phyloP scores from a whole-genome alignment of 2,797 vertebrate species.

The Menidia menidia region DNA sequence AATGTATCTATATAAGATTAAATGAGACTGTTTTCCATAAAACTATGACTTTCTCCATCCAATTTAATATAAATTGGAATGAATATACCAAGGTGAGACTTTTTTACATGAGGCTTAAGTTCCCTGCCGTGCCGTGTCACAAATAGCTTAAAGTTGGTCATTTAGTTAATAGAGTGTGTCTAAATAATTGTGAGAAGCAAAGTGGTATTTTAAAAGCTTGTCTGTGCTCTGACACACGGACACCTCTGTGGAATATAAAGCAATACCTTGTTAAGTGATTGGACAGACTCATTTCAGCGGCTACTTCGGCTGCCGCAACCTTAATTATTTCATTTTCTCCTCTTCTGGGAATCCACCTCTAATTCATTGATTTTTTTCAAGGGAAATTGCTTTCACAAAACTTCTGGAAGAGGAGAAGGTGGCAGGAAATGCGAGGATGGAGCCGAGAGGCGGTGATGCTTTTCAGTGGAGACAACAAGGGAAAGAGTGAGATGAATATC shows the following conservation, averaged over 20 bases:
- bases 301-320: constrained; percentile 46
- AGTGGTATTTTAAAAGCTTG: constrained; percentile 75
- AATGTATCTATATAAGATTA: not conserved
- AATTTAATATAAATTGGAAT: constrained; percentile 21
- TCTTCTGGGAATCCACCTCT: constrained; percentile 41
- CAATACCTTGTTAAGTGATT: constrained; percentile 69
- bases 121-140: constrained; percentile 42
- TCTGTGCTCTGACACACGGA: constrained; percentile 64
- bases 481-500: constrained; percentile 7
- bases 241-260: constrained; percentile 72
- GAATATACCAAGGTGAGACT: constrained; percentile 4
- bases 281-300: constrained; percentile 66
- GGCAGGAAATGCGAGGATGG: not conserved
- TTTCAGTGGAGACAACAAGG: constrained; percentile 5
- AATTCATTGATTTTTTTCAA: constrained; percentile 59
- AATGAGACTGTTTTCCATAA: not conserved
- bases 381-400: constrained; percentile 61
- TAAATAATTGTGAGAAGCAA: constrained; percentile 71
- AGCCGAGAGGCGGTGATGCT: not conserved
- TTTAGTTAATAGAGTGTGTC: constrained; percentile 66
- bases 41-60: not conserved
- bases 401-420: constrained; percentile 8
- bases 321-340: constrained; percentile 72
- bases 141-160: constrained; percentile 55
- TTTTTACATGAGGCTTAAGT: constrained; percentile 35